Evolutionary conservation across 2,888 invertebrate species (phyloP).

Genomic region (Tenthredo livida): DNA sequence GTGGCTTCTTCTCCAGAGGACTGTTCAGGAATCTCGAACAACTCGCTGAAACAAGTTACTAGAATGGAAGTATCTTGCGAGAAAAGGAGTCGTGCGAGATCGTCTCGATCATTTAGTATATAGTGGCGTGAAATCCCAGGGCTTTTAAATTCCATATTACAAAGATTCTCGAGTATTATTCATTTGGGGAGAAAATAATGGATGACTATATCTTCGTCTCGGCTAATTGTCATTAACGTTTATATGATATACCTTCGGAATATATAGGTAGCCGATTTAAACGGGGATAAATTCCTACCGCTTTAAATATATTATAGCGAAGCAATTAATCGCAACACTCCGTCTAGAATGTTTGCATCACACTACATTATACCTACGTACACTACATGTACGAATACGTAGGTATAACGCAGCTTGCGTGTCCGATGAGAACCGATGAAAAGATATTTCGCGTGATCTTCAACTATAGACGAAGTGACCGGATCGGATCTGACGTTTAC

Average conservation of each 20-base stretch:
- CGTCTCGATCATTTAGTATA: conserved; percentile 33
- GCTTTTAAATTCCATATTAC: neutral
- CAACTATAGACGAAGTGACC: conserved; percentile 14
- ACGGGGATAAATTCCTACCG: neutral
- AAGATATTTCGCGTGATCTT: conserved; percentile 44
- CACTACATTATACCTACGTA: neutral
- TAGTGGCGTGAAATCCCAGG: conserved; percentile 5
- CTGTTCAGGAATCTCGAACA: conserved; percentile 52
- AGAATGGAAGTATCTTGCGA: conserved; percentile 41
- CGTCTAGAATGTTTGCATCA: neutral
- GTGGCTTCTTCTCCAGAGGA: conserved; percentile 47
- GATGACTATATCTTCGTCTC: neutral
- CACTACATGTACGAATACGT: neutral
- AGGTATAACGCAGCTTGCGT: neutral
- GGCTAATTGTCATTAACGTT: neutral
- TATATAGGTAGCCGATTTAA: neutral
- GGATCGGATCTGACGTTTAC: conserved; percentile 46
- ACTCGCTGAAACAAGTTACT: conserved; percentile 51
- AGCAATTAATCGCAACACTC: neutral
- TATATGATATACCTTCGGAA: neutral
- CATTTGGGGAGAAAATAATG: neutral
- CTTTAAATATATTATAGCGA: neutral
- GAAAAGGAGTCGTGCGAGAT: conserved; percentile 3
- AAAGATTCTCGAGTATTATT: neutral
- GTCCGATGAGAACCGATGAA: conserved; percentile 25